Base-by-base conservation (phyloP, 2,888 invertebrate species). In the Ypsolopha scabrella region DNA sequence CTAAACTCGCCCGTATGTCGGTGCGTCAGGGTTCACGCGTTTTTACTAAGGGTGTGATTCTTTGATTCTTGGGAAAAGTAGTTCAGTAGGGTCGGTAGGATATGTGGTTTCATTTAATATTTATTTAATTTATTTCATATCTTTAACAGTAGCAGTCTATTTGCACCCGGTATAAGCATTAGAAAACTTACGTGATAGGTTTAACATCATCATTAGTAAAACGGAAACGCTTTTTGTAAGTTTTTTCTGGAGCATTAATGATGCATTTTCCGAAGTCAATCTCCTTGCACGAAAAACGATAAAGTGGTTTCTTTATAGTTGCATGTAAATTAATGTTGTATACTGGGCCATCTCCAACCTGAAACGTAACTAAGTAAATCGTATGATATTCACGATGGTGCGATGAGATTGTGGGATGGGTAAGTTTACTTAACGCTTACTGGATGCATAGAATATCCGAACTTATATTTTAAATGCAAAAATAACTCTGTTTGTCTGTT, bases 201-300 rank as follows among this genome's bases (percentile, higher is more conserved):
- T 60, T 62, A 58, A 60, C 68, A 53, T 83, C 83, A 39, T 76
- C 69, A 53, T 83, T 85, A 39, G 60, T 56, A 52, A 85, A 74
- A 1, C 68, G 70, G 52, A 86, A 60, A 55, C 65, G 75, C 57
- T 73, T 79, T 64, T 88, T 88, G 57, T 85, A 85, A 1, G 83
- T 79, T 0, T 68, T 55, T 39, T 78, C 80, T 8, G 81, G 80
- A 6, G 85, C 80, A 62, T 90, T 88, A 3, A 90, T 72, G 57
- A 93, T 88, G 63, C 91, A 91, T 54, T 88, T 87, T 6, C 91
- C 91, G 75, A 93, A 93, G 70, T 93, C 85, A 62, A 88, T 87
- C 10, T 85, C 70, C 59, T 69, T 74, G 62, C 90, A 91, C 6
- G 91, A 91, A 66, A 93, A 92, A 60, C 88, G 86, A 57, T 90